These are phyloP conservation scores for Xestia xanthographa DNA, from an alignment of 2,888 invertebrate genomes.

Conservation along the genomic window DNA sequence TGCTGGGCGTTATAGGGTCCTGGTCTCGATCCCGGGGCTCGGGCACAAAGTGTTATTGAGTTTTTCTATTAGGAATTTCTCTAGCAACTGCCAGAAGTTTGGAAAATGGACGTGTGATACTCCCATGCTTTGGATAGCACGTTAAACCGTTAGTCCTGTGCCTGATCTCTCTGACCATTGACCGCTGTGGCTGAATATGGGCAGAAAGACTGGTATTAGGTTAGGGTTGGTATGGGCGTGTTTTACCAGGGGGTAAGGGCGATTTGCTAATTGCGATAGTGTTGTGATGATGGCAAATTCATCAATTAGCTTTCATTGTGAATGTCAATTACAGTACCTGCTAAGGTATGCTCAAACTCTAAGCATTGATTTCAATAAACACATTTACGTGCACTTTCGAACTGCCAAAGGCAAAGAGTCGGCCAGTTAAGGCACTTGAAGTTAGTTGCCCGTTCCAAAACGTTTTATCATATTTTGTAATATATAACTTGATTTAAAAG, in stretches of 20 bases:
- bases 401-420: background rate
- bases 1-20: background rate
- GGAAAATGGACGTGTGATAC: too few relatives aligned
- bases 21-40: background rate
- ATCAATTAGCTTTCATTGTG: background rate
- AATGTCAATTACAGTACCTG: background rate
- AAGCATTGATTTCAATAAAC: background rate
- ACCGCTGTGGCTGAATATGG: too few relatives aligned
- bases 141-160: too few relatives aligned
- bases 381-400: background rate
- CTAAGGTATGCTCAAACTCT: background rate
- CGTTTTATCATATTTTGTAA: background rate
- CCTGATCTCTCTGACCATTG: too few relatives aligned
- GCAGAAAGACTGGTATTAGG: background rate
- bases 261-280: background rate
- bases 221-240: constrained; percentile 4
- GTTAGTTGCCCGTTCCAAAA: background rate
- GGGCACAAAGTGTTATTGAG: background rate
- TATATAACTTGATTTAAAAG: background rate
- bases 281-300: background rate
- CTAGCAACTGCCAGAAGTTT: too few relatives aligned
- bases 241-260: background rate
- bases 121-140: too few relatives aligned
- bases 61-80: too few relatives aligned
- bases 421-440: background rate